Base-by-base conservation (phyloP, 1,140 invertebrate species). In the Melanaphis sacchari region DNA sequence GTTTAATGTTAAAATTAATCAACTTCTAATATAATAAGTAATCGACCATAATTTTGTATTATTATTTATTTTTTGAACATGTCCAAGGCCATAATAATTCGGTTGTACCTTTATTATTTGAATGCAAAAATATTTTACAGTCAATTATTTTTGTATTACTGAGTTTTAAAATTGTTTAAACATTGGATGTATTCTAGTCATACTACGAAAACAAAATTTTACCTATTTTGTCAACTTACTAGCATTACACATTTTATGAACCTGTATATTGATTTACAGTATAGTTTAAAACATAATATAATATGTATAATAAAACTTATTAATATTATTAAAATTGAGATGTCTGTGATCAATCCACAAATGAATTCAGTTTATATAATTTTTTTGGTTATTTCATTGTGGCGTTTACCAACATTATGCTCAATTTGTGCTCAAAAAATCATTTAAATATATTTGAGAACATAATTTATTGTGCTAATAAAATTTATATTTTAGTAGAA, bases 291-390 rank as follows among this genome's bases (percentile, higher is more conserved):
- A 89, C 52, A 40, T 5, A 38, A 54, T 26, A 49, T 89, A 36
- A 52, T 26, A 9, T 46, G 46, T 36, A 36, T 46, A 40, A 89
- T 26, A 54, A 54, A 89, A 40, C 4, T 76, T n/a, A n/a, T 76
- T 89, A 54, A 54, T 52, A 89, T 89, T 89, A 89, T 89, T 24
- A 52, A 9, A 54, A 89, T 26, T 89, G 8, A 26, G 26, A 41
- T 90, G 40, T 90, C 22, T 90, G 36, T 40, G 88, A 59, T 90
- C 4, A 41, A 43, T 59, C 15, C n/a, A 59, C 26, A 3, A 24
- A 41, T 66, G 40, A 66, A 54, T 89, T 89, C 49, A 89, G 46
- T 89, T 89, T 90, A 41, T 90, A 90, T 66, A 93, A 49, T 49
- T 84, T 92, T 92, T 41, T 43, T 38, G 36, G 40, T 38, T 49